Conservation (phyloP, 1,140 invertebrate genomes). For the Branchinecta lindahli region DNA sequence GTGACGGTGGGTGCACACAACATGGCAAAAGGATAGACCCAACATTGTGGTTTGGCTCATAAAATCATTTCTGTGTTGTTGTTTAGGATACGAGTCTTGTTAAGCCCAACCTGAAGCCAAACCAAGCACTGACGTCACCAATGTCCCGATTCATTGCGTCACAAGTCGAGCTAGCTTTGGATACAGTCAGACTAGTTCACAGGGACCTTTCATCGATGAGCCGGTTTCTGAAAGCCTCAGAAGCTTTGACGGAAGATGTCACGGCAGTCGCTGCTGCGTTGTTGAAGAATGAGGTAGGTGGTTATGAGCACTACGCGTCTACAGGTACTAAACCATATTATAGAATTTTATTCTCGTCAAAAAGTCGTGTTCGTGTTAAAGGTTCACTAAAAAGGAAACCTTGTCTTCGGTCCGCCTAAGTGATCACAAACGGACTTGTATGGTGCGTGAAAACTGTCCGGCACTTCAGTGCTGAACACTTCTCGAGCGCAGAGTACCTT, state of each 20-base stretch:
- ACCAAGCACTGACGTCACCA: not conserved
- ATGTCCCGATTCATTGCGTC: not conserved
- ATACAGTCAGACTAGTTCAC: not conserved
- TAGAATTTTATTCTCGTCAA: too few relatives aligned
- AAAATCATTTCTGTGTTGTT: not conserved
- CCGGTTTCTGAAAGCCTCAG: not conserved
- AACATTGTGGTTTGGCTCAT: not conserved
- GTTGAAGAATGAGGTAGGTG: not conserved
- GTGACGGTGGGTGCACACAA: not conserved
- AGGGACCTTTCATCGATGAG: not conserved
- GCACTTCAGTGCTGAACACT: too few relatives aligned
- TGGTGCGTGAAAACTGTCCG: too few relatives aligned
- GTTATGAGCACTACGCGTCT: not conserved
- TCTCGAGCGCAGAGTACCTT: too few relatives aligned
- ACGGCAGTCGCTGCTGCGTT: not conserved
- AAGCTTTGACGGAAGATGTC: not conserved
- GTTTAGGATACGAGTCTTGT: not conserved
- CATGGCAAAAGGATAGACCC: not conserved
- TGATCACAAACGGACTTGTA: too few relatives aligned
- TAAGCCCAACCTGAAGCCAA: not conserved
- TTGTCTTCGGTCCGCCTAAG: too few relatives aligned
- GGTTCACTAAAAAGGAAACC: too few relatives aligned
- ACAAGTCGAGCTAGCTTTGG: not conserved
- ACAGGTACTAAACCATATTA: too few relatives aligned
- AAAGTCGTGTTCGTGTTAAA: too few relatives aligned